Percentiles rank a stretch among this genome's conserved stretches.
These are phyloP conservation scores for Ricordea florida DNA, from an alignment of 92 coral and sea anemone genomes.

Conservation along the genomic window DNA sequence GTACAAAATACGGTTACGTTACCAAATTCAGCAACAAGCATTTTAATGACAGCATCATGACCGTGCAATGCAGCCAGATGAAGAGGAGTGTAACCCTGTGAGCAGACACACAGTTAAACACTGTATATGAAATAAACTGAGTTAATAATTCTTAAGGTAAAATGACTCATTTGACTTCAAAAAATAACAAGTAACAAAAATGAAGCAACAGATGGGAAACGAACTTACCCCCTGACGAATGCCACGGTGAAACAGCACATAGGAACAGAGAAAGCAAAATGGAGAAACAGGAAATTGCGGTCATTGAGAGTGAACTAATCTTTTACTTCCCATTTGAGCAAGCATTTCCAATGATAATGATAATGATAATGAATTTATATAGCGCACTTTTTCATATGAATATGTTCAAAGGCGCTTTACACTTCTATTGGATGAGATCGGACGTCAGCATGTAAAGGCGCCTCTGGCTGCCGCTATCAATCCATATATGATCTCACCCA, in stretches of 20 bases:
- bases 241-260: not conserved
- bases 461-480: too few species aligned
- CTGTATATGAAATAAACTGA: not conserved
- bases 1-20: too few species aligned
- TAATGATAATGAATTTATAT: too few species aligned
- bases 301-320: too few species aligned
- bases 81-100: constrained; percentile 92
- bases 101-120: not conserved
- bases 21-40: constrained; percentile 88
- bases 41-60: constrained; percentile 73
- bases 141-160: not conserved
- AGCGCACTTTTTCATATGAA: too few species aligned
- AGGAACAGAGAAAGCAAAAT: not conserved
- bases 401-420: too few species aligned
- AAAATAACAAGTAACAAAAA: not conserved
- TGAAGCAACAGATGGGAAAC: too few species aligned
- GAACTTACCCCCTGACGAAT: constrained; percentile 25
- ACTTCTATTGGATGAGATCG: too few species aligned
- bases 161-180: not conserved
- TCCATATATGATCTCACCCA: too few species aligned
- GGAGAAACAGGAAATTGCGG: not conserved
- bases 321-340: too few species aligned
- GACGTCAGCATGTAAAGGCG: too few species aligned
- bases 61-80: constrained; percentile 94
- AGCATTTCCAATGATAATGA: too few species aligned